A percentile compares a stretch with the other conserved stretches of the same genome.
Evolutionary conservation across 2,113 vertebrate species (phyloP).

Genomic region (Ondatra zibethicus): DNA sequence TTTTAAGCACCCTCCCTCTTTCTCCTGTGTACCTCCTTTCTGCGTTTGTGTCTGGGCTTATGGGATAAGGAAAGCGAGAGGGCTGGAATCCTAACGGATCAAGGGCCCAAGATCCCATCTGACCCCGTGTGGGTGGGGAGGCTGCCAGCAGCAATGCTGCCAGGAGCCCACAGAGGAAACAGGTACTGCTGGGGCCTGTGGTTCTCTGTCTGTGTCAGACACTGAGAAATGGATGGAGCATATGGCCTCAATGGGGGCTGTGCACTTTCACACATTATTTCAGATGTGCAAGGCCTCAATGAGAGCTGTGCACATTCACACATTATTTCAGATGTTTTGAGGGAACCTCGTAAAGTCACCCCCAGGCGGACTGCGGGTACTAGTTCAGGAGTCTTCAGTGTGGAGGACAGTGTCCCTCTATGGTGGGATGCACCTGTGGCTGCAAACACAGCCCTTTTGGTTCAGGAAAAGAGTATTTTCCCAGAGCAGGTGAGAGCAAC

Average conservation of each 20-base stretch:
- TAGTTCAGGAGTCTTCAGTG: neutral
- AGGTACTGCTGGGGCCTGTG: neutral
- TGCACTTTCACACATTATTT: neutral
- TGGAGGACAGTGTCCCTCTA: neutral
- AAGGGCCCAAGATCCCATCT: neutral
- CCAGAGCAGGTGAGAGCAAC: neutral
- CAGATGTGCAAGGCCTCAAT: neutral
- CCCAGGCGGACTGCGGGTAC: too few relatives aligned
- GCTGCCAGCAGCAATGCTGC: accelerated
- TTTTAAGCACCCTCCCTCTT: neutral
- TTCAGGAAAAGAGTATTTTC: neutral
- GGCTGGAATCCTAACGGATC: neutral
- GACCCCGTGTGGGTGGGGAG: neutral
- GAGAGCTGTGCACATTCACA: neutral
- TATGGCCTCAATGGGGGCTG: neutral
- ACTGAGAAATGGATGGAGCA: neutral
- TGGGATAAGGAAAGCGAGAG: neutral
- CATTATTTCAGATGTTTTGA: neutral
- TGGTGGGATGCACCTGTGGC: accelerated
- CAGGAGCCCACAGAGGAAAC: neutral
- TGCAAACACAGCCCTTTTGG: neutral
- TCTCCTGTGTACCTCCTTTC: neutral
- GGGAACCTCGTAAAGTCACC: neutral
- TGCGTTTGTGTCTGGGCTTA: neutral
- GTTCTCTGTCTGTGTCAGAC: neutral